Evolutionary conservation across 2,797 vertebrate genomes (phyloP), one percentile per base, ranked within the genome.

Genomic region (Mastacembelus armatus): DNA sequence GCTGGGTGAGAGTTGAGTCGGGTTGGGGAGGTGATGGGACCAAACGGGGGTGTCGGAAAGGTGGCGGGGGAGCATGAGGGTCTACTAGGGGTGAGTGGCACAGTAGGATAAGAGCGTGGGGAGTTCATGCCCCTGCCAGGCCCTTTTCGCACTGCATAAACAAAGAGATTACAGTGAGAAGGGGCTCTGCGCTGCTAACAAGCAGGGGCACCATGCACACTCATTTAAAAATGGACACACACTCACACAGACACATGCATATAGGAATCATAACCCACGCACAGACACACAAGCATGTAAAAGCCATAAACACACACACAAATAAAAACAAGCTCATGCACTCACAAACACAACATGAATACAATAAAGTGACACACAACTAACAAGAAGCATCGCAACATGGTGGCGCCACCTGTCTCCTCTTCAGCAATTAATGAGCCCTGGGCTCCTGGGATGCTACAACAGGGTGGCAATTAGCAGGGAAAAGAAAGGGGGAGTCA

Each of bases 361-460:
- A 84, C 75, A 88, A 87, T 74, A 77, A 77, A 74, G 21, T 55
- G 59, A 87, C 71, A 66, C 75, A 86, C 80, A 86, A 90, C 93
- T 94, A 94, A 96, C 91, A 91, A 93, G 94, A 91, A 94, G 95
- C 95, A 97, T 93, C 93, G 95, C 92, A 94, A 94, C 88, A 95
- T 89, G 90, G 93, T 92, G 94, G 94, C 85, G 75, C 94, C 95
- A 94, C 90, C 89, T 91, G 88, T 90, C 89, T 92, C 88, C 88
- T 84, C 84, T 86, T 86, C 77, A 88, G 75, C 82, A 87, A 88
- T 91, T 91, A 91, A 88, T 89, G 88, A 91, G 89, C 78, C 80
- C 83, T 81, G 60, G 36, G 83, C 84, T 85, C 83, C 83, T 40
- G 77, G 87, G 83, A 84, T 77, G 88, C 79, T 85, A 81, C 83